Conservation (phyloP, 2,888 invertebrate genomes). For the Lepidocyrtoides sp. region DNA sequence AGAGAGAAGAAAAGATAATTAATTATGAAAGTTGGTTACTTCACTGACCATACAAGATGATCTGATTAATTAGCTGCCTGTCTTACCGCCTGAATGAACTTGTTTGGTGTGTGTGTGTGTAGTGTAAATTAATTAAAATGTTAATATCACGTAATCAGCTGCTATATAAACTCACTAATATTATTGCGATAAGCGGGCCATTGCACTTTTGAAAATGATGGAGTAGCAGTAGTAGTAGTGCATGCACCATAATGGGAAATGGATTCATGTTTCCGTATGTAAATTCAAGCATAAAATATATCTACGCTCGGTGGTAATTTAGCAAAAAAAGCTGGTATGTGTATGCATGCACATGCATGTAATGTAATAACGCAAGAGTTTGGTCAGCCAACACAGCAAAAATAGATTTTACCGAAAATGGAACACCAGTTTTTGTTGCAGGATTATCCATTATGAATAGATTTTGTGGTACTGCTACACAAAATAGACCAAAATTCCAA, state of each 20-base stretch:
- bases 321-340: no score
- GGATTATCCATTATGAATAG: conserved; percentile 32
- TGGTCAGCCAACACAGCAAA: conserved; percentile 14
- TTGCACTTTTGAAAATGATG: conserved; percentile 14
- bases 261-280: conserved; percentile 1
- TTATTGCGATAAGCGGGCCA: no score
- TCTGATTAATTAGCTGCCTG: conserved; percentile 59
- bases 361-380: no score
- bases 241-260: conserved; percentile 20
- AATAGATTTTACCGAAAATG: background rate
- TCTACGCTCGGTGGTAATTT: no score
- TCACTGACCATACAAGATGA: conserved; percentile 47
- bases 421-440: background rate
- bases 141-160: no score
- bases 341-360: no score
- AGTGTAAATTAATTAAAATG: conserved; percentile 39
- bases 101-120: background rate
- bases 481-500: no score
- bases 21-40: conserved; percentile 36
- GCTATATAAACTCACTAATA: no score
- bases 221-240: no score
- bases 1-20: conserved; percentile 10
- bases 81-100: background rate
- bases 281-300: no score
- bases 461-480: background rate